Evolutionary conservation across 2,888 invertebrate genomes (phyloP).

Genomic region (Aphodius granarius): DNA sequence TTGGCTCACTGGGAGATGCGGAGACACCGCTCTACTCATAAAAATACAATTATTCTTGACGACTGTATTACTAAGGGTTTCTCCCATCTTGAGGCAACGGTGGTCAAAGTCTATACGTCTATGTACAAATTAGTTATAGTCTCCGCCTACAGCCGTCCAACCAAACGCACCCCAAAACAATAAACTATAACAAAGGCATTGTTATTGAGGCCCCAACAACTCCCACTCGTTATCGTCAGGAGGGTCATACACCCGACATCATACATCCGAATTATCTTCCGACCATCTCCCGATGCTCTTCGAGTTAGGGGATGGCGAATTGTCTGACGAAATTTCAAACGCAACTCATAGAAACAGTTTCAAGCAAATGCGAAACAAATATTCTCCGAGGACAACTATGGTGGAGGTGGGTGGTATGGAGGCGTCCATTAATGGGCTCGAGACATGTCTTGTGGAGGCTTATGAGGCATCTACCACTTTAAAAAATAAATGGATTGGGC

Average conservation of each 20-base stretch:
- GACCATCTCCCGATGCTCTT: not conserved
- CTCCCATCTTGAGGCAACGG: not conserved
- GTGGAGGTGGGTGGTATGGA: not conserved
- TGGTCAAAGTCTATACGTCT: not conserved
- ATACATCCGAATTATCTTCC: not conserved
- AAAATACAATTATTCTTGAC: not conserved
- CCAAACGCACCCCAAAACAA: not conserved
- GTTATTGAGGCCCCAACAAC: not conserved
- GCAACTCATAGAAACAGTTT: not conserved
- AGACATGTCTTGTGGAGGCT: not conserved
- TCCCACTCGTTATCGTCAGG: not conserved
- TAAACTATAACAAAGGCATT: not conserved
- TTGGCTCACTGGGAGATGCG: not conserved
- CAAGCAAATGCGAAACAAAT: not conserved
- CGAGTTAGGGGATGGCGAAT: not conserved
- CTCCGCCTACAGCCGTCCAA: not conserved
- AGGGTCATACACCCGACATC: not conserved
- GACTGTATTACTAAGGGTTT: not conserved
- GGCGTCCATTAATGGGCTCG: not conserved
- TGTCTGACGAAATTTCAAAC: not conserved
- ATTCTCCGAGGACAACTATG: not conserved
- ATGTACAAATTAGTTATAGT: not conserved
- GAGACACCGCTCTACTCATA: not conserved
- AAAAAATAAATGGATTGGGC: not conserved
- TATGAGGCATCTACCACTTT: not conserved